Conservation (phyloP, 2,888 invertebrate species). For the Boloria selene region DNA sequence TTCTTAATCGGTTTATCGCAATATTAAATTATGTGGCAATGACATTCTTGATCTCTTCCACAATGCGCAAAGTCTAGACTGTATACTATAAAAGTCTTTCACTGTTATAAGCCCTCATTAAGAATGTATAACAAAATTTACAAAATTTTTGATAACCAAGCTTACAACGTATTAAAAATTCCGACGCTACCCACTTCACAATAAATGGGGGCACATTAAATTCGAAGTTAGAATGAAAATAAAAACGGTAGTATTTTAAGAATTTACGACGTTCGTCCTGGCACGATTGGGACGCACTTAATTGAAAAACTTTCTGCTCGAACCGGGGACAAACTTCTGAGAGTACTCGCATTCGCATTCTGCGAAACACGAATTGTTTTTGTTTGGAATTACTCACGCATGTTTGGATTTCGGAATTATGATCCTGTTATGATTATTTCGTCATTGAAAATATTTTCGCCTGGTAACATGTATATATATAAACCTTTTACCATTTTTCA, state of each 20-base stretch:
- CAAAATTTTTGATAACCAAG: constrained; percentile 27
- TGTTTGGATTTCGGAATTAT: constrained; percentile 36
- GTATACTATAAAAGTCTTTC: no score
- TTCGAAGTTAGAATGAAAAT: constrained; percentile 39
- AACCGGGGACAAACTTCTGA: constrained; percentile 42
- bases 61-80: no score
- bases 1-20: no score
- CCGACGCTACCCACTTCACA: constrained; percentile 26
- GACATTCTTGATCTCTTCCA: no score
- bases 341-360: constrained; percentile 55
- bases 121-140: background rate
- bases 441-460: background rate
- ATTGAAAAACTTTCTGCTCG: constrained; percentile 69
- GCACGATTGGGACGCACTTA: constrained; percentile 51
- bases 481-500: no score
- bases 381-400: constrained; percentile 53
- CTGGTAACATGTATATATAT: background rate
- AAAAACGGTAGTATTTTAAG: constrained; percentile 38
- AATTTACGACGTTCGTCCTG: constrained; percentile 40
- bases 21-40: no score
- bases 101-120: background rate
- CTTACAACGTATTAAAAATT: constrained; percentile 37
- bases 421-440: constrained; percentile 3
- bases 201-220: constrained; percentile 32
- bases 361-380: constrained; percentile 64